Evolutionary conservation across 2,888 invertebrate species (phyloP).

Genomic region (Zelleria hepariella): DNA sequence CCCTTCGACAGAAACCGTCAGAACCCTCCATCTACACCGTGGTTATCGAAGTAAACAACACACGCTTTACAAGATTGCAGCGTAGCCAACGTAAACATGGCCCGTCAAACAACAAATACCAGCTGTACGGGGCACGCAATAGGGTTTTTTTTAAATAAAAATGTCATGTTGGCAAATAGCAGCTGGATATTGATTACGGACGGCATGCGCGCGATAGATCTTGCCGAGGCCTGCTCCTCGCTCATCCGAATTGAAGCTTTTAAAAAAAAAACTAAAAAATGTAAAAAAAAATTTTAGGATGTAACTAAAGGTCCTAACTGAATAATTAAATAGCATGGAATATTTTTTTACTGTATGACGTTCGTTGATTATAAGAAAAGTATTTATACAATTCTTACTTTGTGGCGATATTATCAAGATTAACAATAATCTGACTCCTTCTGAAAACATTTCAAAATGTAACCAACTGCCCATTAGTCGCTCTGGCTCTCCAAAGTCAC

Average conservation of each 20-base stretch:
- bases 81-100: neutral
- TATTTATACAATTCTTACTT: too few species aligned
- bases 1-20: conserved; percentile 17
- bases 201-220: conserved; percentile 47
- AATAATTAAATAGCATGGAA: too few species aligned
- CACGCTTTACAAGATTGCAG: neutral
- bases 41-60: neutral
- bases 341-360: too few species aligned
- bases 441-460: too few species aligned
- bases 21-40: conserved; percentile 10
- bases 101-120: neutral
- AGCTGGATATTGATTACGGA: conserved; percentile 56
- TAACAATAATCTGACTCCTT: too few species aligned
- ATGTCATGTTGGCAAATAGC: conserved; percentile 61
- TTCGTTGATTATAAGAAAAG: too few species aligned
- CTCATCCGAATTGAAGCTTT: neutral
- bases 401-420: too few species aligned
- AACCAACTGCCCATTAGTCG: too few species aligned
- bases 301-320: too few species aligned
- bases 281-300: too few species aligned
- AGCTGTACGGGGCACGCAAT: neutral
- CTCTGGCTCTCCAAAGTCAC: too few species aligned
- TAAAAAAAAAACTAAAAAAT: too few species aligned
- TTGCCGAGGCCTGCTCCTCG: conserved; percentile 14
- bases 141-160: conserved; percentile 52